Percentiles rank a stretch among this genome's conserved stretches.
These are phyloP conservation scores for Ataeniobius toweri DNA, from an alignment of 2,797 vertebrate species.

Conservation along the genomic window DNA sequence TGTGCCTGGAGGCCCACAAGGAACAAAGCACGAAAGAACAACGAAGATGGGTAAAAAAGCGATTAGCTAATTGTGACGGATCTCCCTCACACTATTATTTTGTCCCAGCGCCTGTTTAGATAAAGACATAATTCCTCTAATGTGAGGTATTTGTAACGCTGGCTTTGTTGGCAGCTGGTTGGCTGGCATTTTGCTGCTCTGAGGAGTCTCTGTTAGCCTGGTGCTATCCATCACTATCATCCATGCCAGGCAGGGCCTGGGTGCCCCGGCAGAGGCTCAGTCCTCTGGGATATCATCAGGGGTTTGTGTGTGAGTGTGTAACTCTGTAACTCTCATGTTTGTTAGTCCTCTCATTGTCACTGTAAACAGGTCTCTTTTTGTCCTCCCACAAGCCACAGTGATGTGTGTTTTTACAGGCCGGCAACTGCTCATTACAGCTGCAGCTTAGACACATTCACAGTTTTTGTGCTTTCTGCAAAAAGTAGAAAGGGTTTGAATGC, in stretches of 20 bases:
- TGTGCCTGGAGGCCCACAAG: constrained; percentile 34
- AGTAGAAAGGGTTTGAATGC: background rate
- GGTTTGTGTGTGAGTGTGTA: constrained; percentile 7
- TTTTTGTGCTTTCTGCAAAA: constrained; percentile 9
- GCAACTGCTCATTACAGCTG: constrained; percentile 43
- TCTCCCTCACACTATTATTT: constrained; percentile 60
- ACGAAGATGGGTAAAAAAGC: constrained; percentile 35
- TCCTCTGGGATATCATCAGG: constrained; percentile 24
- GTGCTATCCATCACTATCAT: constrained; percentile 52
- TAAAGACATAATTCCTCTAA: constrained; percentile 75
- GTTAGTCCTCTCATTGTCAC: constrained; percentile 51
- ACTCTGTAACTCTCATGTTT: constrained; percentile 21
- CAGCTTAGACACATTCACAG: constrained; percentile 23
- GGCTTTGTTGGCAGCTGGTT: constrained; percentile 65
- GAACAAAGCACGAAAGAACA: constrained; percentile 23
- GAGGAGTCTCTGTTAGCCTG: constrained; percentile 46
- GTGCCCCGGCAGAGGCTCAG: constrained; percentile 34
- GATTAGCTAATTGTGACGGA: constrained; percentile 67
- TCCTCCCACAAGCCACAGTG: constrained; percentile 45
- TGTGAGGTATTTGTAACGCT: constrained; percentile 73
- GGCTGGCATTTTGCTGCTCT: constrained; percentile 46
- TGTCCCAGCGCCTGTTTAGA: constrained; percentile 39
- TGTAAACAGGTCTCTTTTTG: constrained; percentile 56
- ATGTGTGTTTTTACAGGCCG: constrained; percentile 49
- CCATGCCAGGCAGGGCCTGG: constrained; percentile 49